Percentiles rank a stretch among this genome's conserved stretches.
Evolutionary conservation across 2,113 vertebrate species (phyloP).

Genomic region (Pogona vitticeps): DNA sequence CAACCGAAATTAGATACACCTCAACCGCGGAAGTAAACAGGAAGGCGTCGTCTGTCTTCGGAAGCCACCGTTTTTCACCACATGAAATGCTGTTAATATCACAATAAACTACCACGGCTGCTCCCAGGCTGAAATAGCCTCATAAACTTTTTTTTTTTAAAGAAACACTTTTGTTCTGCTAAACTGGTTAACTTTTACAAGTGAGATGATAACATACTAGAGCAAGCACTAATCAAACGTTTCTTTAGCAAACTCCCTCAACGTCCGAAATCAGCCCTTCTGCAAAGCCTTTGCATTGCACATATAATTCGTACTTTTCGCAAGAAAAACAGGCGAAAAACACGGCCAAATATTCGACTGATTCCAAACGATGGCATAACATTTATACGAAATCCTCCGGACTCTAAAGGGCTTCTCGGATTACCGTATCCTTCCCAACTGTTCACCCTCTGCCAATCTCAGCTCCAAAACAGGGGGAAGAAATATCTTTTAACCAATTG

Average conservation of each 20-base stretch:
- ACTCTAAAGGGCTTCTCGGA: constrained; percentile 23
- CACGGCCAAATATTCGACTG: constrained; percentile 4
- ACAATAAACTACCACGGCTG: neutral
- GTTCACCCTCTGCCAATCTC: neutral
- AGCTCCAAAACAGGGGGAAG: constrained; percentile 32
- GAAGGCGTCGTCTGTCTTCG: neutral
- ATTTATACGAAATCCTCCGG: constrained; percentile 31
- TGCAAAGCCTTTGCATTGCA: constrained; percentile 36
- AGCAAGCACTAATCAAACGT: neutral
- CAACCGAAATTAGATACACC: constrained; percentile 25
- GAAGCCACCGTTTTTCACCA: neutral
- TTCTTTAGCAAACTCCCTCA: constrained; percentile 37
- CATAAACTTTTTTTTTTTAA: neutral
- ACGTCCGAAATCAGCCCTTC: neutral
- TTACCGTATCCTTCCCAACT: constrained; percentile 38
- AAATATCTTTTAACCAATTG: neutral
- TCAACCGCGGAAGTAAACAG: constrained; percentile 38
- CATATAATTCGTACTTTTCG: constrained; percentile 39
- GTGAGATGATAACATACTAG: neutral
- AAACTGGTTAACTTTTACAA: neutral
- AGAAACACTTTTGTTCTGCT: neutral
- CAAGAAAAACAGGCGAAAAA: constrained; percentile 26
- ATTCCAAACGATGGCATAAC: constrained; percentile 31
- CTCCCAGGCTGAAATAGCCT: neutral
- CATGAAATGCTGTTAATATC: neutral